A percentile compares a stretch with the other conserved stretches of the same genome.
phyloP scores from a whole-genome alignment of 2,888 invertebrate genomes.

The Pseudococcus jackbeardsleyi region DNA sequence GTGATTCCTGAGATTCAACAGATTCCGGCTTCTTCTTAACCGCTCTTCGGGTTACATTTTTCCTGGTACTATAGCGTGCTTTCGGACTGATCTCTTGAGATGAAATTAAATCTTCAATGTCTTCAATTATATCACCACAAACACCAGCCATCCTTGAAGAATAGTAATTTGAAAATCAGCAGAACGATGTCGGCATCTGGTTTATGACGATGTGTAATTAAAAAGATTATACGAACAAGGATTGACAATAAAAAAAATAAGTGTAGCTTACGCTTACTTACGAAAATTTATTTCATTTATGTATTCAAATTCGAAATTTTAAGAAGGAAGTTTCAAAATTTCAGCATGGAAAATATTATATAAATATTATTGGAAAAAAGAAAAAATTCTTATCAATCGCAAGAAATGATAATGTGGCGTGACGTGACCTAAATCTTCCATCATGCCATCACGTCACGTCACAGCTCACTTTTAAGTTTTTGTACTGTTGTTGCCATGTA shows the following conservation, averaged over 20 bases:
- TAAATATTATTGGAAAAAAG: too few species aligned
- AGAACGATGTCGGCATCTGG: neutral
- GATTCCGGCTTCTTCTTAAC: conserved; percentile 71
- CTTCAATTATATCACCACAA: conserved; percentile 81
- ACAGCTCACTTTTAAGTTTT: too few species aligned
- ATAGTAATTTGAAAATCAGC: neutral
- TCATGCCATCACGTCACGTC: too few species aligned
- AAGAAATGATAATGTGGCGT: too few species aligned
- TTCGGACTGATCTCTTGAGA: conserved; percentile 85
- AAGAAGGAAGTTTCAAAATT: too few species aligned
- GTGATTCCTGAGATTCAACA: neutral
- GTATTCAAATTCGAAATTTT: neutral
- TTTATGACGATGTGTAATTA: neutral
- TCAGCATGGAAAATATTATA: too few species aligned
- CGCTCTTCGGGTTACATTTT: conserved; percentile 78
- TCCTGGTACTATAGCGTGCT: conserved; percentile 81
- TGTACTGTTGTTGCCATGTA: too few species aligned
- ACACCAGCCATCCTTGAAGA: conserved; percentile 68
- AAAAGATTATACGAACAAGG: neutral
- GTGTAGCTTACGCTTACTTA: neutral
- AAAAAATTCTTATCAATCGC: too few species aligned
- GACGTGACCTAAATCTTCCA: too few species aligned
- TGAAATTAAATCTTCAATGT: conserved; percentile 88
- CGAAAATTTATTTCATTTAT: neutral
- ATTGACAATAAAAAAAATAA: neutral